Base-by-base conservation (phyloP, 2,888 invertebrate genomes). In the Drosophila parthenogenetica region DNA sequence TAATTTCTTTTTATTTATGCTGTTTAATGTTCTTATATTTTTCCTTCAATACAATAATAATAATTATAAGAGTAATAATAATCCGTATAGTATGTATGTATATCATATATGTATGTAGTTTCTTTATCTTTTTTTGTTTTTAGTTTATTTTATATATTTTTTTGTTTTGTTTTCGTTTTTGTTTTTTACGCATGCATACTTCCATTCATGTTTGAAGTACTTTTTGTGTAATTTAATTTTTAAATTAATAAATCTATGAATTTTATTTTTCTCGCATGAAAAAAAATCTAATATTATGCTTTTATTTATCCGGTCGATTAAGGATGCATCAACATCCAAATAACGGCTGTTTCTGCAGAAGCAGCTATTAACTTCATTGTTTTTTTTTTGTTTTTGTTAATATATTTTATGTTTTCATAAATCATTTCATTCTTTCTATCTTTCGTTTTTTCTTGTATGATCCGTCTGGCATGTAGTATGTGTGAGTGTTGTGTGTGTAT, bases 1-100 rank as follows among this genome's bases (percentile, higher is more conserved):
- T 40, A 29, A 54, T 69, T 69, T 75, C 46, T 78, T 87, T 82
- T 90, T 84, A 85, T 90, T 88, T 85, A 87, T 89, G 77, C 73
- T 81, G 87, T 88, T 88, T 91, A 90, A 85, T 85, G 89, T 84
- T 87, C 77, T 89, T 89, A 84, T 89, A 84, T 89, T 83, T 90
- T 89, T 81, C 74, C 79, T 89, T 90, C 90, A 90, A 90, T 90
- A 90, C 90, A 90, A 90, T 90, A 90, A 89, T 89, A 89, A 90
- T 89, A 89, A 89, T 88, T 89, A 88, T 88, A 87, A 89, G 90
- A 87, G 90, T 82, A 89, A 83, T 87, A 90, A 85, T 86, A 86
- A 88, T 88, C 87, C 81, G 87, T 81, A 87, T 90, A 90, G 90
- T 90, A 90, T 88, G 81, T 86, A 78, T 85, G 82, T 87, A 87